Base-by-base conservation (phyloP, 92 coral and sea anemone genomes). In the Desmophyllum pertusum region DNA sequence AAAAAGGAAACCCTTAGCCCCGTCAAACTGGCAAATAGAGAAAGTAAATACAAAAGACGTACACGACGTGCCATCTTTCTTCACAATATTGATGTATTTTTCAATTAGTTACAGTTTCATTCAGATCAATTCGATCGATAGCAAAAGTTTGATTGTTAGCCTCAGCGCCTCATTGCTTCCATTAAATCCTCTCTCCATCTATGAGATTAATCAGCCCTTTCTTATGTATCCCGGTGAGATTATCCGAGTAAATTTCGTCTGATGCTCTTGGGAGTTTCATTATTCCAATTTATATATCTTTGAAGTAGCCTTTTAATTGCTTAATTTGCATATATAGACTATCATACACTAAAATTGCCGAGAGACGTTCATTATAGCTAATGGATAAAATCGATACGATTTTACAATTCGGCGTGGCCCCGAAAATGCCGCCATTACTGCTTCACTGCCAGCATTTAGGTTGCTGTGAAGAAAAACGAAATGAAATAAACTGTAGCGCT, bases 71-170 rank as follows among this genome's bases (percentile, higher is more conserved):
- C 35, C 72, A 66, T 36, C 43, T 66, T 36, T 14, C 72, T 66
- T 33, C 23, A 25, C 41, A 33, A 14, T 42, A 66, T 66, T 10
- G 0, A 33, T 66, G 23, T 21, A 66, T 38, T 66, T 66, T 36
- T 66, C 41, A 1, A 66, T 66, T 18, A 33, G 72, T 66, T 66
- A 66, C 72, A 66, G 43, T 66, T 66, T 66, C 72, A 66, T 5
- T 27, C 25, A 36, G 11, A 66, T 38, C 1, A 36, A 14, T 31
- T 66, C 11, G 14, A 23, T 15, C 42, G 41, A 36, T 36, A 66
- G 43, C n/a, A 57, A 57, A 57, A 25, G 33, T 6, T 35, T 66
- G n/a, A 29, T 66, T 38, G n/a, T 35, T 36, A 66, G 10, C 40
- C 37, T 66, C 23, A 18, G 41, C 41, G n/a, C n/a, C 37, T n/a